These are phyloP conservation scores for Hexactinellida sp. DNA, from an alignment of 37 sponge, comb jelly and placozoan genomes.

Conservation along the genomic window DNA sequence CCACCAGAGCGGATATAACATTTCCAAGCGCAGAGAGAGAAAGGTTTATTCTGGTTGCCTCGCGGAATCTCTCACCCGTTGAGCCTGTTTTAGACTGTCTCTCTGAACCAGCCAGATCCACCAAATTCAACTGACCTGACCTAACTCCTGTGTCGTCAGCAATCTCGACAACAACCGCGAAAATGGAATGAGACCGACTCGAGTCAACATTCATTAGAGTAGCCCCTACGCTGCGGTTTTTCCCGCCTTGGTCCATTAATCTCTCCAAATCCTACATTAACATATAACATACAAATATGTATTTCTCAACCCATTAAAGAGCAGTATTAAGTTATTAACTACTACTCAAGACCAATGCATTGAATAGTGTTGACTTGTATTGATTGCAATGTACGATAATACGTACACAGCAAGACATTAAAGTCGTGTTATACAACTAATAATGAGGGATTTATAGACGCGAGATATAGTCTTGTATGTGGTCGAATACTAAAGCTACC, in stretches of 20 bases:
- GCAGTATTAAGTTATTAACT: too few relatives aligned
- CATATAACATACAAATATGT: too few relatives aligned
- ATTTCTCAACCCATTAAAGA: too few relatives aligned
- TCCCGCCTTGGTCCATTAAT: conserved; percentile 74
- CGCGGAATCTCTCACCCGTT: conserved; percentile 77
- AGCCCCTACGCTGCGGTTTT: conserved; percentile 83
- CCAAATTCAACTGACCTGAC: conserved; percentile 76
- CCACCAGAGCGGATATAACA: conserved; percentile 95
- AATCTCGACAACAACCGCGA: conserved; percentile 83
- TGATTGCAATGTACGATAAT: not conserved
- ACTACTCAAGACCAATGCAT: not conserved
- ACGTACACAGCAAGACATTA: not conserved
- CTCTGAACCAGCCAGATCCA: conserved; percentile 93
- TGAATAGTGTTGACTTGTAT: not conserved
- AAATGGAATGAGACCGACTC: conserved; percentile 95
- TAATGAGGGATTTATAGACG: too few relatives aligned
- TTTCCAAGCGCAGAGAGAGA: conserved; percentile 96
- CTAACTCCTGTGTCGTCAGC: conserved; percentile 29
- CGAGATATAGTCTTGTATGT: not conserved
- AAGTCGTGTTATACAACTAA: not conserved
- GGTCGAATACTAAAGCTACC: not conserved
- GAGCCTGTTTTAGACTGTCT: conserved; percentile 91
- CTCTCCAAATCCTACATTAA: conserved; percentile 48
- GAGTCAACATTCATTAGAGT: conserved; percentile 96
- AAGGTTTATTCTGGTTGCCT: conserved; percentile 96